Evolutionary conservation across 2,888 invertebrate species (phyloP).

Genomic region (Holacanthella duospinosa): DNA sequence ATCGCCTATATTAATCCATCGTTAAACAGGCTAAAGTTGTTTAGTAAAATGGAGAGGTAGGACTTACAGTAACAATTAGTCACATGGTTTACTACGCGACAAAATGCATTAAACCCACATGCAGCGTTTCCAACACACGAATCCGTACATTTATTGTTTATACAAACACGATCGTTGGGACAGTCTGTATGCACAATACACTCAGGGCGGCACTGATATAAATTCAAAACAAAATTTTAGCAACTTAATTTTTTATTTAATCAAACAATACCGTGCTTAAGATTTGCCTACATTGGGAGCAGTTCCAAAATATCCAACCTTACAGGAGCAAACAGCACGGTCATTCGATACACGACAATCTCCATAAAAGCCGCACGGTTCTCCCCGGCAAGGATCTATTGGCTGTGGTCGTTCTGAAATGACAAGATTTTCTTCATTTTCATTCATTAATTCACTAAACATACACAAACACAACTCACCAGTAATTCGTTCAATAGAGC

Average conservation of each 20-base stretch:
- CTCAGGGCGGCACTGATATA: conserved; percentile 54
- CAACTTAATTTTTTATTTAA: conserved; percentile 42
- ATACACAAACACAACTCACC: neutral
- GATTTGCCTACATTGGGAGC: neutral
- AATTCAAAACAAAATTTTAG: neutral
- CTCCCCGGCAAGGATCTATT: conserved; percentile 63
- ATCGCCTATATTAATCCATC: conserved; percentile 43
- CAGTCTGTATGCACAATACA: conserved; percentile 52
- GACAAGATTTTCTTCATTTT: too few relatives aligned
- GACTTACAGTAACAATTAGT: conserved; percentile 60
- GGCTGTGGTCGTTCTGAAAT: conserved; percentile 36
- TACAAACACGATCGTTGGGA: conserved; percentile 40
- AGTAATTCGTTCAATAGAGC: conserved; percentile 40
- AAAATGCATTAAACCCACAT: conserved; percentile 59
- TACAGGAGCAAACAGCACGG: conserved; percentile 65
- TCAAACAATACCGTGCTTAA: conserved; percentile 40
- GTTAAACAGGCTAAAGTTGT: too few relatives aligned
- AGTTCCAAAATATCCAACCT: conserved; percentile 58
- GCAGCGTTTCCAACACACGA: conserved; percentile 37
- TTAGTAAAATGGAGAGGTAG: too few relatives aligned
- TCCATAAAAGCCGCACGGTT: conserved; percentile 70
- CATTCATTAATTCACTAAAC: too few relatives aligned
- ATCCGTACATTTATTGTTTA: conserved; percentile 39
- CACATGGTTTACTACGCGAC: conserved; percentile 63
- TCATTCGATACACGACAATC: conserved; percentile 60